Evolutionary conservation across 2,113 vertebrate species (phyloP).

Genomic region (Nicator chloris): DNA sequence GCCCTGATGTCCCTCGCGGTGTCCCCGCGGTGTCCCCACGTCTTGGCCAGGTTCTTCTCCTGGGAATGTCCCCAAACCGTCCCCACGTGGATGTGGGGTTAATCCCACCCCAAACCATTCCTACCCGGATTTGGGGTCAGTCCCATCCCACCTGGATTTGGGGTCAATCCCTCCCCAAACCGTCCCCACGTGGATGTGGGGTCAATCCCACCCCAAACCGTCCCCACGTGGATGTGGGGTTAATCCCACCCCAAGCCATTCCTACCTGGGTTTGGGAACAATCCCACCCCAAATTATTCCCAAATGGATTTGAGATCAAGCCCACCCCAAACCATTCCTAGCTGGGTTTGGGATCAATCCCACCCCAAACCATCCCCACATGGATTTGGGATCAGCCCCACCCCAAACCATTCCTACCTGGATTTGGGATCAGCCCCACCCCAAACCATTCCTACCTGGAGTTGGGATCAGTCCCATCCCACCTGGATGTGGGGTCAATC

Average conservation of each 20-base stretch:
- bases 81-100: rapidly evolving
- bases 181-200: background rate
- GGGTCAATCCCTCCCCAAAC: rapidly evolving
- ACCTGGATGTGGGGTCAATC: no score
- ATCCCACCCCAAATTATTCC: background rate
- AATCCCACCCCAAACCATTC: background rate
- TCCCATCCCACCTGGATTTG: background rate
- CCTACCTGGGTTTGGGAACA: background rate
- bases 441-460: no score
- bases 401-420: no score
- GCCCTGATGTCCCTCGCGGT: background rate
- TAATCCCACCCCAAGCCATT: background rate
- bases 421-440: background rate
- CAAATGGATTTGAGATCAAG: no score
- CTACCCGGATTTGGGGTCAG: background rate
- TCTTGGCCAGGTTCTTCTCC: slow-evolving; percentile 55
- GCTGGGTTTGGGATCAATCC: rapidly evolving
- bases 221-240: background rate
- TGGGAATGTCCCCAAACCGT: background rate
- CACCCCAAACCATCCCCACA: background rate
- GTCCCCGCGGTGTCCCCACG: background rate
- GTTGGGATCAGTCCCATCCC: background rate
- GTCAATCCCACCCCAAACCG: rapidly evolving
- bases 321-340: background rate
- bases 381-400: background rate